Conservation (phyloP, 1,140 invertebrate genomes). For the Acromyrmex heyeri region DNA sequence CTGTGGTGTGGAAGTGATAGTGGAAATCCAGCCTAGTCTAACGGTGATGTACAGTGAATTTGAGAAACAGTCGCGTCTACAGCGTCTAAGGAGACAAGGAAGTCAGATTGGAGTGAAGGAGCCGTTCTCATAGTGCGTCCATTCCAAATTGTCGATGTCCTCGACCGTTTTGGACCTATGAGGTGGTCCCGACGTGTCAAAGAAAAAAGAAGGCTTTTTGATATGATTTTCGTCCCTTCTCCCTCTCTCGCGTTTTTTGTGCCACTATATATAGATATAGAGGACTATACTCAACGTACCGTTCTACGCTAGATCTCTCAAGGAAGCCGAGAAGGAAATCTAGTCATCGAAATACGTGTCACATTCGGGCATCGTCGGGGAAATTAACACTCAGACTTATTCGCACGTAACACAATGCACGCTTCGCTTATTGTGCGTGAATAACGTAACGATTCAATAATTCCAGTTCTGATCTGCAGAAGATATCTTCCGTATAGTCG, state of each 20-base stretch:
- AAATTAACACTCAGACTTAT: slow-evolving; percentile 9
- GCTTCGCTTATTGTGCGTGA: slow-evolving; percentile 25
- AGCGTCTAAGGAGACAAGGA: slow-evolving; percentile 21
- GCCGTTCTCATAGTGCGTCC: neutral
- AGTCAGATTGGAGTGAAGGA: slow-evolving; percentile 14
- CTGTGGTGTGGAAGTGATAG: slow-evolving; percentile 70
- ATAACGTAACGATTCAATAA: slow-evolving; percentile 32
- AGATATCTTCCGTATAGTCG: slow-evolving; percentile 1
- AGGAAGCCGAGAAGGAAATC: slow-evolving; percentile 2
- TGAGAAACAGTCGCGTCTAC: slow-evolving; percentile 35
- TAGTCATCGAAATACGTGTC: neutral
- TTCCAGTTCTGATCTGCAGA: neutral
- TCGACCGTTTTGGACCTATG: slow-evolving; percentile 15
- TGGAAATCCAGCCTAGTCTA: slow-evolving; percentile 24
- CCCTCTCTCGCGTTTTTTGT: slow-evolving; percentile 1
- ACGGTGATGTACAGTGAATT: slow-evolving; percentile 30
- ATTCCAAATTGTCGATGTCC: slow-evolving; percentile 31
- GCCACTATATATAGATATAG: neutral
- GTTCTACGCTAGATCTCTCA: neutral
- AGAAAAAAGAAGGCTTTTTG: neutral
- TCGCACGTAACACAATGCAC: slow-evolving; percentile 10
- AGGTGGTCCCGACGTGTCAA: neutral
- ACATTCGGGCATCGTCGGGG: neutral
- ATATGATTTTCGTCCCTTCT: slow-evolving; percentile 9
- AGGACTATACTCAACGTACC: neutral